Evolutionary conservation across 2,113 vertebrate genomes (phyloP).

Genomic region (Benitochromis conjunctus): DNA sequence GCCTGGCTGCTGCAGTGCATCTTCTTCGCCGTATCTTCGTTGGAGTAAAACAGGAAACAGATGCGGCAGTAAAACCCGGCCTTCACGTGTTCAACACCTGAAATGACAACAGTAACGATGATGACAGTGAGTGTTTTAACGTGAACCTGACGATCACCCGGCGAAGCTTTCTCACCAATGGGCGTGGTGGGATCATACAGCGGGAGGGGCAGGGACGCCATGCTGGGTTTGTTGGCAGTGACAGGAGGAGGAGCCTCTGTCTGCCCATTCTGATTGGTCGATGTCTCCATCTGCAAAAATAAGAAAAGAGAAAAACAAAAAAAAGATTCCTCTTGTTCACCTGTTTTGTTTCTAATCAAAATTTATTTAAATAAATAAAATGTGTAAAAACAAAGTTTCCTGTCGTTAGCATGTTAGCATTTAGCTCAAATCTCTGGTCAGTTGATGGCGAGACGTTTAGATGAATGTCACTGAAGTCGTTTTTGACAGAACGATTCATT

Average conservation of each 20-base stretch:
- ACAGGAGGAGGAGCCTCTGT: not conserved
- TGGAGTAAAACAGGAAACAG: slow-evolving; percentile 97
- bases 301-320: not conserved
- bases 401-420: not conserved
- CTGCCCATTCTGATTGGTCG: not conserved
- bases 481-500: not conserved
- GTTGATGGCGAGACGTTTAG: not conserved
- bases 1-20: slow-evolving; percentile 92
- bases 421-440: not conserved
- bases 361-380: not conserved
- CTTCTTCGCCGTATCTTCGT: slow-evolving; percentile 91
- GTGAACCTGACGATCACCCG: not conserved
- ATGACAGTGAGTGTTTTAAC: not conserved
- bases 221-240: slow-evolving; percentile 1
- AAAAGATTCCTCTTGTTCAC: not conserved
- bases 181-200: slow-evolving; percentile 82
- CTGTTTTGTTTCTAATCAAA: not conserved
- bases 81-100: slow-evolving; percentile 96
- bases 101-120: not conserved
- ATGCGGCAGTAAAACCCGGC: slow-evolving; percentile 96
- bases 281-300: not conserved
- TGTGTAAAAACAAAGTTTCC: not conserved
- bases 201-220: slow-evolving; percentile 67
- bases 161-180: slow-evolving; percentile 78
- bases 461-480: not conserved